phyloP scores from a whole-genome alignment of 92 coral and sea anemone genomes.

The Phenganax stokvisi region DNA sequence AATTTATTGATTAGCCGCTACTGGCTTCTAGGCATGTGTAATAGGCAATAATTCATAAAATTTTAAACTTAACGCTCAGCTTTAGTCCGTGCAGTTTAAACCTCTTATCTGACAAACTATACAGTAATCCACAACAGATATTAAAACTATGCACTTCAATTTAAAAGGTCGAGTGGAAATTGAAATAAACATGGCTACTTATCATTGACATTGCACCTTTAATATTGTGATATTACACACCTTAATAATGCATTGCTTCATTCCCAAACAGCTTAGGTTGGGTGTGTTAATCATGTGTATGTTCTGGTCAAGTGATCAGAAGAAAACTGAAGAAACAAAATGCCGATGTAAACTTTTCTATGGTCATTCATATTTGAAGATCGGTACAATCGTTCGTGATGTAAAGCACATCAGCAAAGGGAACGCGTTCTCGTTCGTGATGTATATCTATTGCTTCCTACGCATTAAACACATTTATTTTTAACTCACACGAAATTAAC shows the following conservation, averaged over 20 bases:
- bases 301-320: neutral
- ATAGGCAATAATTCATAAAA: no score
- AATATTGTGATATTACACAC: neutral
- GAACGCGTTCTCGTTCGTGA: slow-evolving; percentile 12
- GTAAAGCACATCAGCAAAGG: neutral
- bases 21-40: neutral
- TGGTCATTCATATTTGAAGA: neutral
- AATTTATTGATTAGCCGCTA: no score
- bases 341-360: neutral
- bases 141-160: neutral
- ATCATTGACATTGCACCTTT: neutral
- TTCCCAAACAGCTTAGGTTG: neutral
- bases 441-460: neutral
- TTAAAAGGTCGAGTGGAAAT: neutral
- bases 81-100: neutral
- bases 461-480: slow-evolving; percentile 3
- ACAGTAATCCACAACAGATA: neutral
- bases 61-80: no score
- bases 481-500: slow-evolving; percentile 19
- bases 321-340: neutral
- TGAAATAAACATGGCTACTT: neutral
- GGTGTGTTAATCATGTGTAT: neutral
- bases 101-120: neutral
- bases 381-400: neutral
- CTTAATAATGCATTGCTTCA: neutral